phyloP scores from a whole-genome alignment of 2,888 invertebrate genomes.

The Tubulanus polymorphus region DNA sequence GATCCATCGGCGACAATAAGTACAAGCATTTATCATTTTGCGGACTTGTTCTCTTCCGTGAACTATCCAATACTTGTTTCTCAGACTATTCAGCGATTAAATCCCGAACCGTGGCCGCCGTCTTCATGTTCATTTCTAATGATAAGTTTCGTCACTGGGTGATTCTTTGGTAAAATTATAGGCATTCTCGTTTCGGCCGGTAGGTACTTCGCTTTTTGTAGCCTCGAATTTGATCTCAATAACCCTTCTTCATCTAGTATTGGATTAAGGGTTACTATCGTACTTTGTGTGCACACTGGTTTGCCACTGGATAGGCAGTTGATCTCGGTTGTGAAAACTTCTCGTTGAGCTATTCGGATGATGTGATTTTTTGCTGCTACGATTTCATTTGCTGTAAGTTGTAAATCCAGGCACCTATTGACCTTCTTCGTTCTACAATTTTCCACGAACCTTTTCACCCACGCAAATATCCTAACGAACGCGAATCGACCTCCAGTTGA shows the following conservation, averaged over 20 bases:
- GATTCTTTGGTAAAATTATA: not conserved
- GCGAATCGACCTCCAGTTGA: too few species aligned
- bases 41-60: not conserved
- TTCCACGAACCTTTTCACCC: too few species aligned
- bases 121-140: not conserved
- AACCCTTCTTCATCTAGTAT: not conserved
- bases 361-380: not conserved
- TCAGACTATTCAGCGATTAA: not conserved
- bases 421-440: too few species aligned
- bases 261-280: not conserved
- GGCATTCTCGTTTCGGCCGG: not conserved
- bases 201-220: not conserved
- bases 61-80: constrained; percentile 1
- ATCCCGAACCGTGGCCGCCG: not conserved
- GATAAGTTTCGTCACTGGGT: not conserved
- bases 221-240: not conserved
- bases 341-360: not conserved
- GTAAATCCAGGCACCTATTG: too few species aligned
- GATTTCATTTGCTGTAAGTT: not conserved
- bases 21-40: too few species aligned
- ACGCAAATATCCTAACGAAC: too few species aligned
- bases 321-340: not conserved
- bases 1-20: too few species aligned
- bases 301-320: not conserved
- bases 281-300: not conserved